Conservation (phyloP, 2,888 invertebrate species). For the Erebia palarica region DNA sequence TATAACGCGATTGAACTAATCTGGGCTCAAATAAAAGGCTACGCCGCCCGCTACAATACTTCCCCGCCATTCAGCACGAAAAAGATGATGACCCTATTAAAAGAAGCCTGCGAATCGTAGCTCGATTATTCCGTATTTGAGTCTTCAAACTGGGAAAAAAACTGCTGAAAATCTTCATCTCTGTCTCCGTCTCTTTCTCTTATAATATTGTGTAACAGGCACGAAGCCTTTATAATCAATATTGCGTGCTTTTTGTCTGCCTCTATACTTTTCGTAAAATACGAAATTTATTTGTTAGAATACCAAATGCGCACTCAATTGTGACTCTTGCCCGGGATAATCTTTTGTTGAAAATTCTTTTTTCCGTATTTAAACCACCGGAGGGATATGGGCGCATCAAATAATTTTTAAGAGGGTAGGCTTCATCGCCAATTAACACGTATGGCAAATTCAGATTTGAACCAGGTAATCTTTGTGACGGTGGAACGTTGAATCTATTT, state of each 20-base stretch:
- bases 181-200: too few relatives aligned
- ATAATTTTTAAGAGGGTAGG: too few relatives aligned
- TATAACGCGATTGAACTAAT: constrained; percentile 34
- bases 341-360: background rate
- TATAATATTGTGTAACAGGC: background rate
- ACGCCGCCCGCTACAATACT: constrained; percentile 35
- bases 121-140: too few relatives aligned
- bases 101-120: constrained; percentile 28
- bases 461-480: background rate
- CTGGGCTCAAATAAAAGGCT: constrained; percentile 33
- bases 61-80: too few relatives aligned
- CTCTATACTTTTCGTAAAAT: too few relatives aligned
- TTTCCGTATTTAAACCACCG: too few relatives aligned
- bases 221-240: background rate
- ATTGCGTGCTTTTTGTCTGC: background rate
- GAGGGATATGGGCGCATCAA: too few relatives aligned
- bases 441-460: too few relatives aligned
- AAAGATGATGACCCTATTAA: constrained; percentile 37
- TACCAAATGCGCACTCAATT: background rate
- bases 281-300: too few relatives aligned
- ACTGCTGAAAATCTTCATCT: background rate
- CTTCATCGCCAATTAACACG: too few relatives aligned
- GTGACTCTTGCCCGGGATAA: constrained; percentile 1
- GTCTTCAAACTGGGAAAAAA: too few relatives aligned
- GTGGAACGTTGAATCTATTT: constrained; percentile 7